Evolutionary conservation across 1,140 invertebrate species (phyloP), one percentile per base, ranked within the genome.

Genomic region (Aphidius ervi): DNA sequence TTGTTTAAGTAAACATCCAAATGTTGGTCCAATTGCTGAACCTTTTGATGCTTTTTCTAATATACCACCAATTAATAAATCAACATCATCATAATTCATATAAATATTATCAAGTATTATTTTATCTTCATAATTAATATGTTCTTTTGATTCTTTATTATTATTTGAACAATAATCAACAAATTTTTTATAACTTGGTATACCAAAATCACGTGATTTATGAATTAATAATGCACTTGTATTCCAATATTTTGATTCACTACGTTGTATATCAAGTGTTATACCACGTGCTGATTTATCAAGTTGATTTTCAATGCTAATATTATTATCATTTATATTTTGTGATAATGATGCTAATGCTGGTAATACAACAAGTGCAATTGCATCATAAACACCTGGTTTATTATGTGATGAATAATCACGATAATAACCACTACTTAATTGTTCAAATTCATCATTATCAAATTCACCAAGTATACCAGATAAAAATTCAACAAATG

Each of bases 171-270:
- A 98, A 43, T 88, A 78, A 39, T 85, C 76, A 9, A 94, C 63
- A 65, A 87, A 92, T 39, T 88, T 81, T 1, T 88, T 81, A 72
- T 98, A 99, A 2, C 91, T 84, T 0, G 94, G 87, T 37, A 98
- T 78, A 0, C 95, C 97, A 71, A 98, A 95, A 77, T 99, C 97
- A 49, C 96, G 82, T 0, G 89, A 92, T 70, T 88, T 74, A 58
- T 88, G 86, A 10, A 88, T 73, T 56, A 85, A 74, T 65, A 85
- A 64, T 59, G 83, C 71, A 70, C 79, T 65, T 67, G 82, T 81
- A 70, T 86, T 79, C 82, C 83, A 62, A 8, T 49, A 45, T 47
- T 42, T 1, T 42, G 39, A 8, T 31, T 47, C 3, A 16, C 46
- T 83, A 65, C 71, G 70, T 16, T 23, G 40, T 41, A 70, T 53